These are phyloP conservation scores for Troides oblongomaculatus DNA, from an alignment of 2,888 invertebrate genomes.

Conservation along the genomic window DNA sequence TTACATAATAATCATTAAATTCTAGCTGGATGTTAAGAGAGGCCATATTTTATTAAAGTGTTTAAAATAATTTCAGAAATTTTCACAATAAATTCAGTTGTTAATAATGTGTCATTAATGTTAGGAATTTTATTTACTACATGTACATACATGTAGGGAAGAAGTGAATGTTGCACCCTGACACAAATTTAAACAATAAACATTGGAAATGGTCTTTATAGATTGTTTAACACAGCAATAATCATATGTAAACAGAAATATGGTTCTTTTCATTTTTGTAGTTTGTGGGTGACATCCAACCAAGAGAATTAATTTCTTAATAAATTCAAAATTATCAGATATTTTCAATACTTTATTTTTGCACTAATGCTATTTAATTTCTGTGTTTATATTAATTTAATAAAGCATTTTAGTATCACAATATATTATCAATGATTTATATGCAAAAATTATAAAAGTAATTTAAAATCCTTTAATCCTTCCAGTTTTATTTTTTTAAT, in stretches of 20 bases:
- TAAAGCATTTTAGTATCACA: too few relatives aligned
- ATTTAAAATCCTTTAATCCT: too few relatives aligned
- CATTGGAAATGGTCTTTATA: not conserved
- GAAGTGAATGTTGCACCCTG: conserved; percentile 14
- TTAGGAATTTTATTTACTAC: not conserved
- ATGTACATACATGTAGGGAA: not conserved
- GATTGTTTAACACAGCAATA: not conserved
- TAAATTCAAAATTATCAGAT: not conserved
- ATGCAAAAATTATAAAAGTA: too few relatives aligned
- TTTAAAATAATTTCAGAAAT: not conserved
- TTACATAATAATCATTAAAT: not conserved
- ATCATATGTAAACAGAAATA: not conserved
- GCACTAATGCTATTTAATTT: too few relatives aligned
- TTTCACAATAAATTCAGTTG: not conserved
- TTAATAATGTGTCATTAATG: not conserved
- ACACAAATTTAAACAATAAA: conserved; percentile 1
- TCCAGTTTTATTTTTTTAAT: too few relatives aligned
- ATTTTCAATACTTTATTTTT: not conserved
- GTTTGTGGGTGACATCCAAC: too few relatives aligned
- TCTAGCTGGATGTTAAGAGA: not conserved
- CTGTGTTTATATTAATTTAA: too few relatives aligned
- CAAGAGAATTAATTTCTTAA: too few relatives aligned
- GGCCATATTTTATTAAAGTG: not conserved
- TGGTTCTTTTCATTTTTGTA: not conserved
- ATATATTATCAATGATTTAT: too few relatives aligned